Base-by-base conservation (phyloP, 2,888 invertebrate species). In the Caenorhabditis sp. region DNA sequence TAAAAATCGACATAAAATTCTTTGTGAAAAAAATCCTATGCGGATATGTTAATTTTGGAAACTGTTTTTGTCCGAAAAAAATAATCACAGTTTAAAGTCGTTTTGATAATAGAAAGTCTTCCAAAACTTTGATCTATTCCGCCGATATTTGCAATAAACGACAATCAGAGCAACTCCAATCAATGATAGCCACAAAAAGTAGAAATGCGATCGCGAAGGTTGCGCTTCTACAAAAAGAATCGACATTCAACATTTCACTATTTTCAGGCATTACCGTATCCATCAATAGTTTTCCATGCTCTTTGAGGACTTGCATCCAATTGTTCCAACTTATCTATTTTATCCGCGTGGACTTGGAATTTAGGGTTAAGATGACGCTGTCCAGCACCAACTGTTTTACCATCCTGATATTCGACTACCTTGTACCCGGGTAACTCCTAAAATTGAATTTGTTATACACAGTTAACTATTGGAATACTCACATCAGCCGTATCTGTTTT, bases 21-120 rank as follows among this genome's bases (percentile, higher is more conserved):
- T 36, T 5, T 5, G 10, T 10, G 10, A 36, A 36, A 14, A 43
- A 43, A 17, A 17, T 10, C 3, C 17, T 17, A 17, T 2, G 43
- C 43, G 43, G 43, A 43, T 12, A 43, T 43, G 43, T 43, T 43
- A 43, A 17, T 17, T 10, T 43, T 14, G 43, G 43, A 43, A 43
- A 43, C 43, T 17, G 17, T 43, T 52, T 23, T 52, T 56, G 17
- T 23, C 56, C 26, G 26, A n/a, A 36, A 58, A 25, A 36, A 76
- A 63, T 27, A 76, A 68, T 85, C 80, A 86, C 86, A 86, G 75
- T 83, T 86, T 86, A 81, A 87, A 86, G 78, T 86, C 86, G 81
- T 85, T 80, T 69, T 77, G 71, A 77, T 86, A 86, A 81, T 86
- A 86, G 80, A 87, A 86, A 36, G 83, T 85, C 65, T 86, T 86